Evolutionary conservation across 2,797 vertebrate genomes (phyloP).

Genomic region (Periparus ater): DNA sequence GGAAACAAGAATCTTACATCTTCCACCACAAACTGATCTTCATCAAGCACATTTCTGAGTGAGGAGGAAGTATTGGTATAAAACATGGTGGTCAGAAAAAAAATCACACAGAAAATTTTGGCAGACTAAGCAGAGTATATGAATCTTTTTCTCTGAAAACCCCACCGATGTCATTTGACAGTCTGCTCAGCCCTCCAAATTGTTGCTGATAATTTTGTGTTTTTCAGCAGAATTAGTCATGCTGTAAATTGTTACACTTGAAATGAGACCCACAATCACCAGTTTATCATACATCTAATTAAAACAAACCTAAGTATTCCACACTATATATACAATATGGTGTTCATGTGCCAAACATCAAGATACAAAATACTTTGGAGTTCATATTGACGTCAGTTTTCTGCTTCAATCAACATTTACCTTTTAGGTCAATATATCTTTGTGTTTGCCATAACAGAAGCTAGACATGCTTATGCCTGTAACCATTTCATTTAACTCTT

Average conservation of each 20-base stretch:
- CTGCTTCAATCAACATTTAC: constrained; percentile 56
- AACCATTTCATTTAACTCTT: constrained; percentile 37
- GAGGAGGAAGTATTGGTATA: background rate
- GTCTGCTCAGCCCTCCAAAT: background rate
- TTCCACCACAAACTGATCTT: background rate
- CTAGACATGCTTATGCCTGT: background rate
- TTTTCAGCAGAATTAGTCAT: constrained; percentile 18
- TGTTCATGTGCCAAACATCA: constrained; percentile 9
- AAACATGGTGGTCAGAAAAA: background rate
- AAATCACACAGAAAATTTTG: background rate
- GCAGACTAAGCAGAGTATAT: background rate
- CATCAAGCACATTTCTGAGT: background rate
- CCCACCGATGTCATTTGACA: background rate
- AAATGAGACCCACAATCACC: constrained; percentile 3
- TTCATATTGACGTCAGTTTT: constrained; percentile 48
- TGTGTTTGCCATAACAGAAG: constrained; percentile 48
- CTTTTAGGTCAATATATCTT: constrained; percentile 41
- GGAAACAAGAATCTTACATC: background rate
- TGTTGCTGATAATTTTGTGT: background rate
- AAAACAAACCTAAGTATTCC: constrained; percentile 9
- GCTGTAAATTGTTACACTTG: background rate
- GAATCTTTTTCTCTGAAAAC: background rate
- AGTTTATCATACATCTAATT: constrained; percentile 28
- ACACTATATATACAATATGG: background rate
- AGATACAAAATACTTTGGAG: constrained; percentile 6